These are phyloP conservation scores for Actinia tenebrosa DNA, from an alignment of 64 coral and sea anemone genomes.

Conservation along the genomic window DNA sequence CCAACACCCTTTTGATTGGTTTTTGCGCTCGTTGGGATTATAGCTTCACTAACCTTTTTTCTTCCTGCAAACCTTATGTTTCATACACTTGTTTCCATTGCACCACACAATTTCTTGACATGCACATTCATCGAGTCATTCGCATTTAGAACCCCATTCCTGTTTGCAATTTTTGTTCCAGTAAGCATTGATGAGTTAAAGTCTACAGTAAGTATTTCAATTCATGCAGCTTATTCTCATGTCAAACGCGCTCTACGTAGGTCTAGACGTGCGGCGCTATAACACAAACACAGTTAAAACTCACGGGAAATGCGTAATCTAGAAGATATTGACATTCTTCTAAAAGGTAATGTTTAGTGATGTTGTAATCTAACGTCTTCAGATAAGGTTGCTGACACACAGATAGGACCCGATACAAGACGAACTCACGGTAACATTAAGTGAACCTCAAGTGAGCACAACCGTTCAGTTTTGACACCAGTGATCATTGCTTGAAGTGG, in stretches of 20 bases:
- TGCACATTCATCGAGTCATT: neutral
- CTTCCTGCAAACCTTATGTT: neutral
- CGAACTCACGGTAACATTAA: neutral
- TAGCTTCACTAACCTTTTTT: neutral
- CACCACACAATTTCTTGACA: neutral
- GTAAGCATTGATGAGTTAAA: neutral
- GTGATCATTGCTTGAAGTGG: neutral
- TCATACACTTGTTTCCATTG: neutral
- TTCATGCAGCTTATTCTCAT: neutral
- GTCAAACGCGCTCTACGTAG: neutral
- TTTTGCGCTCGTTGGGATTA: neutral
- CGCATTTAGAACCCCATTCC: neutral
- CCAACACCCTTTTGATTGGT: neutral
- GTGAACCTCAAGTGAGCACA: neutral
- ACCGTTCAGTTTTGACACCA: neutral
- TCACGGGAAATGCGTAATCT: constrained; percentile 17
- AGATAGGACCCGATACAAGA: neutral
- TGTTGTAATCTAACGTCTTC: constrained; percentile 18
- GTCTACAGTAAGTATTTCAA: neutral
- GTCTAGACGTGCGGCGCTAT: constrained; percentile 16
- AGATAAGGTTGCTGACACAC: constrained; percentile 1
- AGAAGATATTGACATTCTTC: constrained; percentile 20
- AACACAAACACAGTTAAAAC: neutral
- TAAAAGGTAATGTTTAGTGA: constrained; percentile 7
- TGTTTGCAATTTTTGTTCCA: neutral